Percentiles rank a stretch among this genome's conserved stretches.
phyloP scores from a whole-genome alignment of 1,140 invertebrate species.

The Andrena cerasifolii region DNA sequence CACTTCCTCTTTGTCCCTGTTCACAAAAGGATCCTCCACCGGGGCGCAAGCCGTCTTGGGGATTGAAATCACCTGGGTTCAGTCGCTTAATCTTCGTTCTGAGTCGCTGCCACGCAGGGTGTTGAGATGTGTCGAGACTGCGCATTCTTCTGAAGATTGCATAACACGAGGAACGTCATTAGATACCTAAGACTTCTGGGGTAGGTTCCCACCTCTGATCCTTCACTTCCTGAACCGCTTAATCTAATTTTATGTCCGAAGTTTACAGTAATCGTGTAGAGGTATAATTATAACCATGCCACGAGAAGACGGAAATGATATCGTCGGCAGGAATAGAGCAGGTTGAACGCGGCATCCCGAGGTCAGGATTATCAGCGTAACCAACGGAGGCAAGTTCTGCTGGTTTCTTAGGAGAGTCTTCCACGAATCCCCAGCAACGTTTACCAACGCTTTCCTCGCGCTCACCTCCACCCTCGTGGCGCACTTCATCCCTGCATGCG shows the following conservation, averaged over 20 bases:
- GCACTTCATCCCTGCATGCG: conserved; percentile 17
- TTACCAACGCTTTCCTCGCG: conserved; percentile 7
- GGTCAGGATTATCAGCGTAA: conserved; percentile 60
- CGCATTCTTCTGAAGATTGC: too few relatives aligned
- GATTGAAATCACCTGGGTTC: conserved; percentile 19
- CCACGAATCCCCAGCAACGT: conserved; percentile 37
- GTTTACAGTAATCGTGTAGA: too few relatives aligned
- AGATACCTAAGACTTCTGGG: too few relatives aligned
- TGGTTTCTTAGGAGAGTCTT: conserved; percentile 49
- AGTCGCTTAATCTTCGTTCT: background rate
- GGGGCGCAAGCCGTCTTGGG: background rate
- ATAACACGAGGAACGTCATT: too few relatives aligned
- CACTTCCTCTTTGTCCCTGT: conserved; percentile 31
- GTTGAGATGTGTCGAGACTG: too few relatives aligned
- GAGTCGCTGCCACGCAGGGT: too few relatives aligned
- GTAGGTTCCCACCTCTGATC: too few relatives aligned
- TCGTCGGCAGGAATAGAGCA: conserved; percentile 5
- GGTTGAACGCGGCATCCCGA: conserved; percentile 17
- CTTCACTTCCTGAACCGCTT: too few relatives aligned
- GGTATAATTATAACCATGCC: conserved; percentile 45
- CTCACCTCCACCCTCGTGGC: background rate
- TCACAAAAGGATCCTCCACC: conserved; percentile 12
- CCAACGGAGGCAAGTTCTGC: conserved; percentile 39
- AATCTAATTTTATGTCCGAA: too few relatives aligned
- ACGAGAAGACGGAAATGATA: conserved; percentile 48